Base-by-base conservation (phyloP, 2,797 vertebrate species). In the Tadarida brasiliensis region DNA sequence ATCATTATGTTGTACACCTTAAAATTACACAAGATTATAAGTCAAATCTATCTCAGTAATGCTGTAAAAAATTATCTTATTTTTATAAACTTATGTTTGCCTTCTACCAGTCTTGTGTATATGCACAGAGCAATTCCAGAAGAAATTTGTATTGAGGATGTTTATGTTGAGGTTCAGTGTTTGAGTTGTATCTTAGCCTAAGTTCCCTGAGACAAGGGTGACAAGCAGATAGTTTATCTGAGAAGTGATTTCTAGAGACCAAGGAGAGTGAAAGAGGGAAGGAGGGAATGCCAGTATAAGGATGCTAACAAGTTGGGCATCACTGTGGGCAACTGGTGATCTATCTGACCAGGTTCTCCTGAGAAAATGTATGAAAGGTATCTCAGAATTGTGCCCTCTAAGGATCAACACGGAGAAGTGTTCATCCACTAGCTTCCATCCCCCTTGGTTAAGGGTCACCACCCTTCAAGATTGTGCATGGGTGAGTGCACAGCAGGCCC, bases 11-110 rank as follows among this genome's bases (percentile, higher is more conserved):
- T 56, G 7, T 51, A 59, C 11, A 78, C 10, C 30, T 86, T 77
- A 35, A 85, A 78, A 24, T 86, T 78, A 39, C 24, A 77, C 54
- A 51, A 9, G 30, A 20, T 39, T 70, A 49, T n/a, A 22, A 24
- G 26, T 59, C 73, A 59, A 70, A 44, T 78, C 49, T 87, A 92
- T n/a, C 39, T 51, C 91, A 70, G 33, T 70, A 87, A 70, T 39
- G 4, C n/a, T 78, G 73, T 47, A 67, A 78, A 92, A 87, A 77
- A 78, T 47, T 56, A 65, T 33, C 63, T 83, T 63, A 54, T 74
- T 87, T 81, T 59, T 89, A 16, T 65, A 54, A 88, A 81, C 17
- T 88, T 77, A 76, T 67, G 82, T 93, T 70, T 70, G 33, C 16
- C 30, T 22, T 22, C 33, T 17, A 11, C 65, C 39, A 74, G 26